Evolutionary conservation across 2,113 vertebrate species (phyloP).

Genomic region (Sterna hirundo): DNA sequence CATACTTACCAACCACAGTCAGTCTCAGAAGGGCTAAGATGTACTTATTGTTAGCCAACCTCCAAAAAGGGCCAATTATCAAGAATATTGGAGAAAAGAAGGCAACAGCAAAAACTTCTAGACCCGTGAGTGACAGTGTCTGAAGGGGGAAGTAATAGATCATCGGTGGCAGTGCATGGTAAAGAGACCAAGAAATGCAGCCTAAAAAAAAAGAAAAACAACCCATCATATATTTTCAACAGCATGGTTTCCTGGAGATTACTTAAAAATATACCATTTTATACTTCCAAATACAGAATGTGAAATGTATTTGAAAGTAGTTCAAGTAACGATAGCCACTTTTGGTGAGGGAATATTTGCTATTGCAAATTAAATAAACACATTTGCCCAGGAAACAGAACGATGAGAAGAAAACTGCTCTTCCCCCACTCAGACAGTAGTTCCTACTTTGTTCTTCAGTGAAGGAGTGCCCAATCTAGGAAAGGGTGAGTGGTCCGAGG

Average conservation of each 20-base stretch:
- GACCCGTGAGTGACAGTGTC: constrained; percentile 70
- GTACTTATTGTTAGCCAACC: constrained; percentile 57
- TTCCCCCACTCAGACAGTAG: background rate
- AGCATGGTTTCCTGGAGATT: background rate
- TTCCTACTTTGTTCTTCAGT: background rate
- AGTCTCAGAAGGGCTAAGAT: constrained; percentile 64
- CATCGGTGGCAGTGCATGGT: constrained; percentile 71
- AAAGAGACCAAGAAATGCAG: constrained; percentile 76
- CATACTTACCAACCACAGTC: constrained; percentile 61
- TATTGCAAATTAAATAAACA: background rate
- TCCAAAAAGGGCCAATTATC: constrained; percentile 64
- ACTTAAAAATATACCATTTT: background rate
- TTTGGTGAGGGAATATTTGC: background rate
- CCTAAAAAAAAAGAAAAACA: constrained; percentile 7
- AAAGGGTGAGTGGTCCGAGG: background rate
- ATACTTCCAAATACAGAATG: background rate
- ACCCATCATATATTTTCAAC: background rate
- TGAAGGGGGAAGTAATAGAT: constrained; percentile 79
- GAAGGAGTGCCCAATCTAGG: fast-evolving
- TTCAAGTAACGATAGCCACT: background rate
- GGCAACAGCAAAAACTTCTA: constrained; percentile 63
- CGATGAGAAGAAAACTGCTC: background rate
- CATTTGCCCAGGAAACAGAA: background rate
- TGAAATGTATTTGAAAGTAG: background rate
- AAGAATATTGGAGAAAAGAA: constrained; percentile 67